phyloP scores from a whole-genome alignment of 1,140 invertebrate genomes.

The Trichoplusia ni region DNA sequence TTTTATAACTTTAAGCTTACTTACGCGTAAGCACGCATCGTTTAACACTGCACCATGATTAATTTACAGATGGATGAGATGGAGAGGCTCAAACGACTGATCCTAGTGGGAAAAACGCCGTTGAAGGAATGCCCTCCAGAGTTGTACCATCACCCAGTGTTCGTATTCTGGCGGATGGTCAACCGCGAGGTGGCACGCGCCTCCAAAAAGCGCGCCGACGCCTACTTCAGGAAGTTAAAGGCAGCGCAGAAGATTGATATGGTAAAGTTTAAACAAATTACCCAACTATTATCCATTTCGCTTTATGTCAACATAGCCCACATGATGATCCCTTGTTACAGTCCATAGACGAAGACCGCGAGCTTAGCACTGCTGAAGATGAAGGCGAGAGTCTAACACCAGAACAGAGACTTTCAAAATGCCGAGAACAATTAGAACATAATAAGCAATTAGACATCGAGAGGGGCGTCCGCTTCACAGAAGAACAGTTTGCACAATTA shows the following conservation, averaged over 20 bases:
- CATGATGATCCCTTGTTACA: no score
- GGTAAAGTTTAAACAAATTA: no score
- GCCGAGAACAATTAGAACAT: conserved; percentile 65
- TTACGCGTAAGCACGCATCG: background rate
- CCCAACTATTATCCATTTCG: no score
- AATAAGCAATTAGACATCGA: conserved; percentile 74
- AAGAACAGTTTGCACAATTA: conserved; percentile 81
- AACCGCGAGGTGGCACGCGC: conserved; percentile 75
- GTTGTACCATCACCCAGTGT: conserved; percentile 85
- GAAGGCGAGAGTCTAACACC: conserved; percentile 56
- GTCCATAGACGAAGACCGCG: conserved; percentile 57
- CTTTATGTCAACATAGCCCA: no score
- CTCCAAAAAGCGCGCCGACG: conserved; percentile 78
- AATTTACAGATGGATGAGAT: conserved; percentile 84
- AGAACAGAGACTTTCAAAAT: conserved; percentile 59
- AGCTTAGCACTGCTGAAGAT: conserved; percentile 52
- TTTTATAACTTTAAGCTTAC: background rate
- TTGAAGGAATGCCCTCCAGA: conserved; percentile 85
- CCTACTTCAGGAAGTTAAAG: conserved; percentile 83
- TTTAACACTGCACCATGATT: background rate
- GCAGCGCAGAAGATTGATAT: conserved; percentile 79
- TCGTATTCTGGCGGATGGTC: conserved; percentile 83
- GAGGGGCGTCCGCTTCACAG: conserved; percentile 78
- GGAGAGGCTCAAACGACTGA: conserved; percentile 85
- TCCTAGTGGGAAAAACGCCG: conserved; percentile 83